phyloP scores from a whole-genome alignment of 2,797 vertebrate species.

The Microctenopoma lineatum region DNA sequence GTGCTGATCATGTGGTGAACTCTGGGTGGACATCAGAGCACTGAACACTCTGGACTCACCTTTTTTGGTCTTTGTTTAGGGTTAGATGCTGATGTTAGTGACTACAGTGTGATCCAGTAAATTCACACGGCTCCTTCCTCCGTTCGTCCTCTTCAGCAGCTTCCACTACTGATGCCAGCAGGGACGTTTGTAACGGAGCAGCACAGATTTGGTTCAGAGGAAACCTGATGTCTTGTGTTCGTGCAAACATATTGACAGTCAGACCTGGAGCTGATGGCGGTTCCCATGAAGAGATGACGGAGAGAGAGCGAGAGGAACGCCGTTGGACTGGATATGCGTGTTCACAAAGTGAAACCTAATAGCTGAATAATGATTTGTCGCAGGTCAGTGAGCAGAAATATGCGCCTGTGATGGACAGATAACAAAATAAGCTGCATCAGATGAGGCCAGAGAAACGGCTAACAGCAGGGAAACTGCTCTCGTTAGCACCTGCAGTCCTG shows the following conservation, averaged over 20 bases:
- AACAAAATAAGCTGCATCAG: constrained; percentile 10
- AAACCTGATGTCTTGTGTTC: constrained; percentile 21
- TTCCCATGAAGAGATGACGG: constrained; percentile 19
- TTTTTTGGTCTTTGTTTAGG: neutral
- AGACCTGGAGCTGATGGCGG: neutral
- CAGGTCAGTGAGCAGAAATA: constrained; percentile 20
- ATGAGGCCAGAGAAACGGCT: constrained; percentile 1
- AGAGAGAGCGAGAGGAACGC: neutral
- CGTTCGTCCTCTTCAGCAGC: neutral
- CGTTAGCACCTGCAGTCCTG: constrained; percentile 22
- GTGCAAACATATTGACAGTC: constrained; percentile 3
- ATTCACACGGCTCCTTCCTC: neutral
- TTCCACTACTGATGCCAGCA: neutral
- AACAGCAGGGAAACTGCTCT: neutral
- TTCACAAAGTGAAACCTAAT: constrained; percentile 5
- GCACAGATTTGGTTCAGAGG: constrained; percentile 4
- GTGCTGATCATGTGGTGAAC: neutral
- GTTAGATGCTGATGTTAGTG: neutral
- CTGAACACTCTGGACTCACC: neutral
- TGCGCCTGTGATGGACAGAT: constrained; percentile 29
- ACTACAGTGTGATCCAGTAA: no score
- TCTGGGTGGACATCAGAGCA: neutral
- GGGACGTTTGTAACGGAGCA: neutral
- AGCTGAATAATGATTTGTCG: constrained; percentile 38
- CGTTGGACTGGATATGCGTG: neutral